Evolutionary conservation across 2,113 vertebrate species (phyloP).

Genomic region (Petrocephalus microphthalmus): DNA sequence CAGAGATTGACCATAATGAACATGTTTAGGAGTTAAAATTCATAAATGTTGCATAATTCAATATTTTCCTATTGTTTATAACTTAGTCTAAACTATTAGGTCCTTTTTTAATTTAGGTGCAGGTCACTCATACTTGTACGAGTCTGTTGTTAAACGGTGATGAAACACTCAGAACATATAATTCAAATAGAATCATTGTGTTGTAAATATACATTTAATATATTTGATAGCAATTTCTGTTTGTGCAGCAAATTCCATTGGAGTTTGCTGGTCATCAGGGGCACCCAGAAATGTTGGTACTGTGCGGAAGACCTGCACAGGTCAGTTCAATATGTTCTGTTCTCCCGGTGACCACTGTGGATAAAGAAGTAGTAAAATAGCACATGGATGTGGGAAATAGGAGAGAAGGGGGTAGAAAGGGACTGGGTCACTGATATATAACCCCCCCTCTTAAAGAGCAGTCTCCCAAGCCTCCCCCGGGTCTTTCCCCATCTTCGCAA

Average conservation of each 20-base stretch:
- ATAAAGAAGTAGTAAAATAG: neutral
- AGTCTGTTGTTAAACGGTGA: too few species aligned
- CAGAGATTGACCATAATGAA: neutral
- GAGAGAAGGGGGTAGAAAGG: slow-evolving; percentile 32
- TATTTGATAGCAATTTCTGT: neutral
- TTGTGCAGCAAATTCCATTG: neutral
- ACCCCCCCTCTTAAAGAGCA: slow-evolving; percentile 61
- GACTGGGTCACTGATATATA: slow-evolving; percentile 41
- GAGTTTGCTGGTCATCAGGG: neutral
- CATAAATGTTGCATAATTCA: neutral
- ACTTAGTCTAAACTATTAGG: neutral
- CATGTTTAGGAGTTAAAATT: neutral
- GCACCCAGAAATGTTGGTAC: neutral
- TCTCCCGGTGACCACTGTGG: neutral
- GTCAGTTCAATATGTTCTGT: neutral
- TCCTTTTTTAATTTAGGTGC: neutral
- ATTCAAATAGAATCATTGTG: too few species aligned
- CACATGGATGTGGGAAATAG: slow-evolving; percentile 30
- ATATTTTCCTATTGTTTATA: neutral
- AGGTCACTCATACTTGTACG: too few species aligned
- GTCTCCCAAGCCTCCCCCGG: slow-evolving; percentile 64
- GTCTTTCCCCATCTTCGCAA: slow-evolving; percentile 33
- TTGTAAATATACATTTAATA: neutral
- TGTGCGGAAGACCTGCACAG: neutral
- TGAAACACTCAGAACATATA: too few species aligned